Percentiles rank a stretch among this genome's conserved stretches.
These are phyloP conservation scores for Ploceus nigricollis DNA, from an alignment of 2,113 vertebrate species.

Conservation along the genomic window DNA sequence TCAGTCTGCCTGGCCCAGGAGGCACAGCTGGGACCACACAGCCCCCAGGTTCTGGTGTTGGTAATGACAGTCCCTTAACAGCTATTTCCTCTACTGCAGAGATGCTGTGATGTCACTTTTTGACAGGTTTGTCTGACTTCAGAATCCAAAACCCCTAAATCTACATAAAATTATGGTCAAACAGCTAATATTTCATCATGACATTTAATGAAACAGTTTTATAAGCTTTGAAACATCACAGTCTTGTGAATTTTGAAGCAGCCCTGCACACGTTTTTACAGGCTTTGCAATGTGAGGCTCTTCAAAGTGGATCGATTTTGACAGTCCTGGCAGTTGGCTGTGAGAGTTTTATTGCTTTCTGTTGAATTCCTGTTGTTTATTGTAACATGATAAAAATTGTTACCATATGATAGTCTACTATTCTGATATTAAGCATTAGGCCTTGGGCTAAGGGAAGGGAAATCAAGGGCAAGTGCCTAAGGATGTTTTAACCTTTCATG, in stretches of 20 bases:
- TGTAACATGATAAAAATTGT: conserved; percentile 72
- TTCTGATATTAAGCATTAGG: conserved; percentile 12
- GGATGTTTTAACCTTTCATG: conserved; percentile 41
- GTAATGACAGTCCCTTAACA: background rate
- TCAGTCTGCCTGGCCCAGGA: background rate
- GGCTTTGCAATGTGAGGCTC: conserved; percentile 10
- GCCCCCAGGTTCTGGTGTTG: background rate
- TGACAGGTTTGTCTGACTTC: background rate
- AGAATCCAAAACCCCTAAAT: background rate
- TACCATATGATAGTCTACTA: conserved; percentile 64
- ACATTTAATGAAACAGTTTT: background rate
- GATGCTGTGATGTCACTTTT: background rate
- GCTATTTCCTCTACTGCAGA: background rate
- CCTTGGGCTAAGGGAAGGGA: background rate
- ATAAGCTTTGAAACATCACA: background rate
- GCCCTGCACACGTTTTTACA: background rate
- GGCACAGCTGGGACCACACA: background rate
- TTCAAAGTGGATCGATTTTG: conserved; percentile 63
- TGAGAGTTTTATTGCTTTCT: conserved; percentile 62
- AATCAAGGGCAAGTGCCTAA: background rate
- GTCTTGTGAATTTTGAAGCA: background rate
- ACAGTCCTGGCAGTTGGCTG: conserved; percentile 61
- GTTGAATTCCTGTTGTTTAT: conserved; percentile 71
- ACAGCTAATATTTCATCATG: conserved; percentile 14
- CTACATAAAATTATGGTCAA: background rate